phyloP scores from a whole-genome alignment of 2,888 invertebrate genomes.

The Galeopsomyia nigrocyanea region DNA sequence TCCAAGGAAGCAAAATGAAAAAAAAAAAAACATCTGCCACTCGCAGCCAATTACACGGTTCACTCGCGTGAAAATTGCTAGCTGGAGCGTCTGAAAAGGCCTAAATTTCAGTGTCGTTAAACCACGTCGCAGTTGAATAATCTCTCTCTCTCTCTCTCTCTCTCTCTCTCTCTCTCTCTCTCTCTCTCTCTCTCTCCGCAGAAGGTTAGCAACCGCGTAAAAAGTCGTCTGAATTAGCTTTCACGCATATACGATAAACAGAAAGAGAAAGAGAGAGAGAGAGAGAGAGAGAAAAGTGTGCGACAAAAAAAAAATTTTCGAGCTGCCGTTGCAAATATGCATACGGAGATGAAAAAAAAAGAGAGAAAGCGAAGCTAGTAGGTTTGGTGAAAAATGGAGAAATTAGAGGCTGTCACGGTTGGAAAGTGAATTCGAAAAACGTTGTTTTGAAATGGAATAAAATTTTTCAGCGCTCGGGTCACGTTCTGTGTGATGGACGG shows the following conservation, averaged over 20 bases:
- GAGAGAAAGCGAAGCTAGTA: neutral
- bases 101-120: too few species aligned
- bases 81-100: too few species aligned
- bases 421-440: constrained; percentile 49
- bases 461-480: constrained; percentile 39
- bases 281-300: constrained; percentile 5
- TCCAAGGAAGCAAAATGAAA: too few species aligned
- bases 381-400: neutral
- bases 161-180: neutral
- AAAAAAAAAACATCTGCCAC: too few species aligned
- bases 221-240: constrained; percentile 19
- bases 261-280: neutral
- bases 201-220: neutral
- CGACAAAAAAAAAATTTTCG: neutral
- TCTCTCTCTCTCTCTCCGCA: neutral
- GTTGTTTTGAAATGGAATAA: constrained; percentile 47
- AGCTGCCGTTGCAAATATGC: neutral
- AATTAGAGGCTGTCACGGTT: neutral
- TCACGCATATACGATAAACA: constrained; percentile 31
- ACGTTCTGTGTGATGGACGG: constrained; percentile 19
- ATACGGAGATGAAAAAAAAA: constrained; percentile 17
- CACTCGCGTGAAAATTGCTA: too few species aligned
- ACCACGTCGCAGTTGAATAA: too few species aligned
- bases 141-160: neutral
- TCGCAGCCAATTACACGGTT: too few species aligned